Percentiles rank a stretch among this genome's conserved stretches.
phyloP scores from a whole-genome alignment of 2,113 vertebrate genomes.

The Jaculus jaculus region DNA sequence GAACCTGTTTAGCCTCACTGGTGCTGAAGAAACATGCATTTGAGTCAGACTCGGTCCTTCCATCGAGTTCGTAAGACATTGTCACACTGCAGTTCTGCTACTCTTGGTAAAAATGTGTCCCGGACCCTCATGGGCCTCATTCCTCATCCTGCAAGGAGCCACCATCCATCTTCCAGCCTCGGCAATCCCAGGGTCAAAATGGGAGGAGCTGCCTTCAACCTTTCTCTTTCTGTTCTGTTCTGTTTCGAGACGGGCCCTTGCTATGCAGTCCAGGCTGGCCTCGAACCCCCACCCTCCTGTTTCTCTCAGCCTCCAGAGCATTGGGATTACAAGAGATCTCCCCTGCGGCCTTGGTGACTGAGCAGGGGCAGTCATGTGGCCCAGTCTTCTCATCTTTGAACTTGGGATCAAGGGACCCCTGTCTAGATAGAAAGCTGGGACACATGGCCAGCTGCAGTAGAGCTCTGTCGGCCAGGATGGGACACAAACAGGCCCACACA shows the following conservation, averaged over 20 bases:
- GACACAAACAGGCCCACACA: not conserved
- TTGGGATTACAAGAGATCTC: not conserved
- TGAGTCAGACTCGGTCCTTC: not conserved
- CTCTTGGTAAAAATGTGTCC: not conserved
- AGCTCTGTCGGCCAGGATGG: not conserved
- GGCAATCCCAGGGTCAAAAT: not conserved
- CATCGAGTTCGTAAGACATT: not conserved
- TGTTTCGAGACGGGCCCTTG: not conserved
- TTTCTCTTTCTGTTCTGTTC: not conserved
- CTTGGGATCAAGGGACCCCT: not conserved
- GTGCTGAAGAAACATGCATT: not conserved
- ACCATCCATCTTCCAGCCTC: not conserved
- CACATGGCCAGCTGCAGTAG: not conserved
- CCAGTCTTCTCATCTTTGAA: not conserved
- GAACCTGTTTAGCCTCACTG: not conserved
- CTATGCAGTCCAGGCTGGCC: too few relatives aligned
- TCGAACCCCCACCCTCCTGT: not conserved
- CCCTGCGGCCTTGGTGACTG: not conserved
- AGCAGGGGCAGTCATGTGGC: not conserved
- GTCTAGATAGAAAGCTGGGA: not conserved
- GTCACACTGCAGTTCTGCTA: not conserved
- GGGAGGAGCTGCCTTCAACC: not conserved
- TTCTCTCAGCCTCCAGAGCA: not conserved
- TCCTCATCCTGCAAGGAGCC: not conserved
- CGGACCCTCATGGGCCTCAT: not conserved